Evolutionary conservation across 2,113 vertebrate genomes (phyloP), one percentile per base, ranked within the genome.

Genomic region (Pyrgilauda ruficollis): DNA sequence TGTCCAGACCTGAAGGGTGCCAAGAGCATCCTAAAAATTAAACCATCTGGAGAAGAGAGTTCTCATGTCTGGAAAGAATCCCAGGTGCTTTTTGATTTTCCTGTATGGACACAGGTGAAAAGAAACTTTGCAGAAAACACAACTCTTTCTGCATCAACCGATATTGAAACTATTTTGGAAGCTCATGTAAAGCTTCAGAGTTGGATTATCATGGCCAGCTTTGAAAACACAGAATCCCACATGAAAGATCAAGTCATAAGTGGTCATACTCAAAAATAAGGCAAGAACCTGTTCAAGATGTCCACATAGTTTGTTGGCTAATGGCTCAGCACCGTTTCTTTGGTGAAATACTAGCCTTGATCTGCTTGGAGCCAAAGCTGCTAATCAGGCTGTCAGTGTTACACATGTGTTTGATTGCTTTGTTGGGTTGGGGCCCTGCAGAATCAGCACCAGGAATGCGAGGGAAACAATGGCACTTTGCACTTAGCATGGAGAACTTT

Each of bases 331-430:
- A 90, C 55, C 3, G 4, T 81, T 92, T 95, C 55, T 56, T 93
- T 68, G 52, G 88, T 81, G 26, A 80, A 95, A 67, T 39, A 76
- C 61, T 69, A 73, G 37, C 58, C 41, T 62, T 17, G 46, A 93
- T 63, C 18, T 94, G 63, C 39, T 74, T 50, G 39, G 76, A 93
- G 89, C 83, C 90, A 78, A 77, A 77, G 39, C 67, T 94, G 70
- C 87, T 75, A 94, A 75, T 63, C 81, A 84, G 73, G 74, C 88
- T 92, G 94, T 94, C 96, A 90, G 86, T 73, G 59, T 56, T 70
- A 83, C 87, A 93, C 43, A 80, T 96, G 87, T 35, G 31, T 93
- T 93, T 95, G 85, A 96, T 96, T 96, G 78, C 82, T 63, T 73
- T 70, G 68, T 75, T 96, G 91, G 91, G 82, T 15, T 80, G 82